These are phyloP conservation scores for Phrynosoma blainvillii DNA, from an alignment of 2,113 vertebrate species.

Conservation along the genomic window DNA sequence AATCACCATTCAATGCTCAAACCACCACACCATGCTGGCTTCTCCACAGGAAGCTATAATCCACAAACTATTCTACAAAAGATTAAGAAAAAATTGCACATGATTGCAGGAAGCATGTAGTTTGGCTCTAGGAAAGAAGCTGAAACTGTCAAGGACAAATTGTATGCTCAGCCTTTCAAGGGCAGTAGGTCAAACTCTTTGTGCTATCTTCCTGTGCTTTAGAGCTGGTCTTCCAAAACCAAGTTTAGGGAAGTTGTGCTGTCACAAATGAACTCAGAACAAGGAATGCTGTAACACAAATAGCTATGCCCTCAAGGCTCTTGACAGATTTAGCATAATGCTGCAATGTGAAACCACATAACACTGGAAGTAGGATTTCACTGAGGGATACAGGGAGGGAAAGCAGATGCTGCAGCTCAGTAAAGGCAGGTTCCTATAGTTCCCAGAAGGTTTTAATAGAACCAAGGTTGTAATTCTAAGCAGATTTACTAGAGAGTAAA, in stretches of 20 bases:
- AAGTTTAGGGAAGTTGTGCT: not conserved
- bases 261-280: slow-evolving; percentile 33
- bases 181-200: slow-evolving; percentile 4
- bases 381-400: slow-evolving; percentile 8
- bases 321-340: slow-evolving; percentile 63
- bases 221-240: not conserved
- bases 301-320: slow-evolving; percentile 28
- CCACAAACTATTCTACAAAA: not conserved
- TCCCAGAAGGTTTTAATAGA: not conserved
- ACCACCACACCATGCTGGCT: not conserved
- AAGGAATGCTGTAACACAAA: slow-evolving; percentile 4
- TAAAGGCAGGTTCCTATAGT: not conserved
- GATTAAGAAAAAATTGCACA: not conserved
- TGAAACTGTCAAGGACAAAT: not conserved
- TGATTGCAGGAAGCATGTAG: not conserved
- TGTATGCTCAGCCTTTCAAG: not conserved
- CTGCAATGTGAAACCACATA: slow-evolving; percentile 51
- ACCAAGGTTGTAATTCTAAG: not conserved
- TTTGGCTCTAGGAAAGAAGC: not conserved
- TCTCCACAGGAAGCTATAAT: not conserved
- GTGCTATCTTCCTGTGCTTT: not conserved
- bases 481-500: not conserved
- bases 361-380: slow-evolving; percentile 67
- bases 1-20: no score
- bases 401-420: slow-evolving; percentile 16